phyloP scores from a whole-genome alignment of 64 coral and sea anemone species.

The Stichodactyla mertensii region DNA sequence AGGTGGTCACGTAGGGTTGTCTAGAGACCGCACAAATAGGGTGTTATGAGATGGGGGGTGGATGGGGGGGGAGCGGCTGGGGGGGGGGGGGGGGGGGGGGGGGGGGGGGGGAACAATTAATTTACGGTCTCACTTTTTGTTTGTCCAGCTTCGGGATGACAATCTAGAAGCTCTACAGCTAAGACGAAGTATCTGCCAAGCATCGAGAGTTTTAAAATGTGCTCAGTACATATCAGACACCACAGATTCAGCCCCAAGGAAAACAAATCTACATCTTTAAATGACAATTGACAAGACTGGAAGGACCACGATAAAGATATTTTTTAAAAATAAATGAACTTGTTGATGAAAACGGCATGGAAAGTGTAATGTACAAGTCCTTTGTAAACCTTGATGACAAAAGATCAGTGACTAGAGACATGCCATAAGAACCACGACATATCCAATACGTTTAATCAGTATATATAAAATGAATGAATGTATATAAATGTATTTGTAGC shows the following conservation, averaged over 20 bases:
- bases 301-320: neutral
- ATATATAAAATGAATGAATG: neutral
- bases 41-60: rapidly evolving
- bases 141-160: neutral
- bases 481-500: neutral
- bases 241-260: neutral
- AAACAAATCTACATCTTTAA: neutral
- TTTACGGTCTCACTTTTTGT: no score
- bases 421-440: no score
- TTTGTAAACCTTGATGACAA: neutral
- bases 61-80: no score
- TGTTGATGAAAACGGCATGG: neutral
- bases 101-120: no score
- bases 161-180: neutral
- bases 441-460: no score
- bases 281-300: neutral
- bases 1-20: no score
- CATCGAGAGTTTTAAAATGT: neutral
- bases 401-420: neutral
- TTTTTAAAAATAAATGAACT: neutral
- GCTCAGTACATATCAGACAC: neutral
- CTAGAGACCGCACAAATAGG: no score
- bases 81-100: no score
- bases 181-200: neutral
- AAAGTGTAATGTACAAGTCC: neutral